Evolutionary conservation across 2,113 vertebrate genomes (phyloP).

Genomic region (Triplophysa dalaica): DNA sequence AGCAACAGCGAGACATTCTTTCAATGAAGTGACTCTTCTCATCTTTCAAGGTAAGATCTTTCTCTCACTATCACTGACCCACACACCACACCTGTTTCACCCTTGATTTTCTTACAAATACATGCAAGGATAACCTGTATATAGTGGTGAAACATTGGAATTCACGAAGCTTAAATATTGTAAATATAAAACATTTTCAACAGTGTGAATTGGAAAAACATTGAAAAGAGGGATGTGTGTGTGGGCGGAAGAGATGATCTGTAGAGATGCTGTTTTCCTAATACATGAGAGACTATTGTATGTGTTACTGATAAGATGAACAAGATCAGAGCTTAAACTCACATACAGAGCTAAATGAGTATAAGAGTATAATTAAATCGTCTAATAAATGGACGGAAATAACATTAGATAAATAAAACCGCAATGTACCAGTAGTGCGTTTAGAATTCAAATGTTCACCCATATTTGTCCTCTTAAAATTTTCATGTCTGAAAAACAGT

Average conservation of each 20-base stretch:
- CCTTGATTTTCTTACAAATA: not conserved
- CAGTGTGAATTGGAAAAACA: not conserved
- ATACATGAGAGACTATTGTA: not conserved
- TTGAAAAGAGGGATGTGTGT: not conserved
- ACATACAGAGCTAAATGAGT: not conserved
- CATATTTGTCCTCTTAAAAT: too few species aligned
- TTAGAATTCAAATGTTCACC: too few species aligned
- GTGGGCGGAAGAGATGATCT: too few species aligned
- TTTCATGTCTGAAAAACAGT: too few species aligned
- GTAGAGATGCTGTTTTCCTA: not conserved
- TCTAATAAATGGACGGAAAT: too few species aligned
- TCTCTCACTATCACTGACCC: not conserved
- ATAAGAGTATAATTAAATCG: not conserved
- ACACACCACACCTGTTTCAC: not conserved
- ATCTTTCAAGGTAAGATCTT: constrained; percentile 24
- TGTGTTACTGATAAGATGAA: not conserved
- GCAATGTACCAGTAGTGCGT: too few species aligned
- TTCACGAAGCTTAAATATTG: not conserved
- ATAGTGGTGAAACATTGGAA: not conserved
- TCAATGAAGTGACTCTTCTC: not conserved
- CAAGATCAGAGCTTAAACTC: not conserved
- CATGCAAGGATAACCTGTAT: not conserved
- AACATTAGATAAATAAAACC: too few species aligned
- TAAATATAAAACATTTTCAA: not conserved
- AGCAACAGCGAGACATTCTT: not conserved